These are phyloP conservation scores for Gonioctena quinquepunctata DNA, from an alignment of 1,140 invertebrate genomes.

Conservation along the genomic window DNA sequence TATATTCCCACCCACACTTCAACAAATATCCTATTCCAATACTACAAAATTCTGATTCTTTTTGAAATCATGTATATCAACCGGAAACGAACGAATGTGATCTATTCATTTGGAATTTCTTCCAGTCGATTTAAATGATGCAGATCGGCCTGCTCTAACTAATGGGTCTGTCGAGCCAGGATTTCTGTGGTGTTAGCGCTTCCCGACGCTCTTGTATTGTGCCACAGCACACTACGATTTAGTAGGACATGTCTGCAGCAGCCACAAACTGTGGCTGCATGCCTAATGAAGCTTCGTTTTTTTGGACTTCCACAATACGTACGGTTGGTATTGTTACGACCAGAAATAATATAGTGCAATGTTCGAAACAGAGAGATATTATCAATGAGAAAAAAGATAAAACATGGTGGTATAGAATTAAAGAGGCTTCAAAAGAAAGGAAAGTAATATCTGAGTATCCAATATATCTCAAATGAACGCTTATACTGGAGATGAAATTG, in stretches of 20 bases:
- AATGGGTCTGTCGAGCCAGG: neutral
- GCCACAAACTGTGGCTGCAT: slow-evolving; percentile 6
- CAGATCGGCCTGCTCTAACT: neutral
- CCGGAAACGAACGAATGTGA: no score
- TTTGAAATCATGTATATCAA: neutral
- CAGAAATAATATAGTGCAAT: neutral
- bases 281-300: slow-evolving; percentile 10
- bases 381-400: no score
- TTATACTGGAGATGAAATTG: no score
- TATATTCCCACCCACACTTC: no score
- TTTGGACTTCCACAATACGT: neutral
- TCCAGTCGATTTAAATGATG: slow-evolving; percentile 1
- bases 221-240: neutral
- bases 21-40: no score
- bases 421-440: no score
- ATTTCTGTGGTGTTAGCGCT: neutral
- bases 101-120: neutral
- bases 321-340: neutral
- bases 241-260: slow-evolving; percentile 3
- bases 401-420: no score
- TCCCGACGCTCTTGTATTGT: neutral
- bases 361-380: neutral
- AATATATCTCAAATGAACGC: no score
- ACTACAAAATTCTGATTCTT: no score
- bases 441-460: no score